Evolutionary conservation across 2,797 vertebrate species (phyloP).

Genomic region (Sebastes taczanowskii): DNA sequence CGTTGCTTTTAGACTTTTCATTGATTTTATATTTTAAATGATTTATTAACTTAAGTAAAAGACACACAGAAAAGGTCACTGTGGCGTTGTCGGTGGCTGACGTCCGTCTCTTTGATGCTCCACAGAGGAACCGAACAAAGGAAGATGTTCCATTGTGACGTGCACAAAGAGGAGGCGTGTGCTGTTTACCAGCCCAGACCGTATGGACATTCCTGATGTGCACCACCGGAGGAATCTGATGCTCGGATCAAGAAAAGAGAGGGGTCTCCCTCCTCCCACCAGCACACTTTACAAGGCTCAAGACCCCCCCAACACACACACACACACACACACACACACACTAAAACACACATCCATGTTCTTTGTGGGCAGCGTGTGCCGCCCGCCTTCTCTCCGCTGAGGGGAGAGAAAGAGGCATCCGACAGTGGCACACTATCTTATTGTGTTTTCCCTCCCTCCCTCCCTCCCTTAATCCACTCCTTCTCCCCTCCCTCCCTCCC

Average conservation of each 20-base stretch:
- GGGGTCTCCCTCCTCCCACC: constrained; percentile 8
- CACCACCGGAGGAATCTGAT: constrained; percentile 34
- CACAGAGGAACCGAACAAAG: constrained; percentile 33
- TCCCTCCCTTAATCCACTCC: constrained; percentile 36
- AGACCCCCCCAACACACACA: constrained; percentile 10
- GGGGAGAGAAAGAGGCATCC: constrained; percentile 4
- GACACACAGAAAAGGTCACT: background rate
- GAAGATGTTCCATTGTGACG: constrained; percentile 18
- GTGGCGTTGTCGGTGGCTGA: background rate
- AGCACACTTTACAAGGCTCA: constrained; percentile 36
- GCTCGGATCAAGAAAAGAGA: background rate
- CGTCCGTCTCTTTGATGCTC: constrained; percentile 17
- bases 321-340: background rate
- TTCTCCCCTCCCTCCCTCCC: background rate
- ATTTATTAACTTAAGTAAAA: background rate
- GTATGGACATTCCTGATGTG: constrained; percentile 52
- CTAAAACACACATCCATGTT: background rate
- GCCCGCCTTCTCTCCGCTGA: background rate
- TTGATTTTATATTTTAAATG: background rate
- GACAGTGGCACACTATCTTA: constrained; percentile 29
- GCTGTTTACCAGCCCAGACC: constrained; percentile 33
- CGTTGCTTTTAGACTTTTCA: no score
- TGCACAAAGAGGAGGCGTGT: constrained; percentile 49
- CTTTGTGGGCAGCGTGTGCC: constrained; percentile 62
- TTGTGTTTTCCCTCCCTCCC: constrained; percentile 27